phyloP scores from a whole-genome alignment of 1,140 invertebrate genomes.

The Notospermus geniculatus region DNA sequence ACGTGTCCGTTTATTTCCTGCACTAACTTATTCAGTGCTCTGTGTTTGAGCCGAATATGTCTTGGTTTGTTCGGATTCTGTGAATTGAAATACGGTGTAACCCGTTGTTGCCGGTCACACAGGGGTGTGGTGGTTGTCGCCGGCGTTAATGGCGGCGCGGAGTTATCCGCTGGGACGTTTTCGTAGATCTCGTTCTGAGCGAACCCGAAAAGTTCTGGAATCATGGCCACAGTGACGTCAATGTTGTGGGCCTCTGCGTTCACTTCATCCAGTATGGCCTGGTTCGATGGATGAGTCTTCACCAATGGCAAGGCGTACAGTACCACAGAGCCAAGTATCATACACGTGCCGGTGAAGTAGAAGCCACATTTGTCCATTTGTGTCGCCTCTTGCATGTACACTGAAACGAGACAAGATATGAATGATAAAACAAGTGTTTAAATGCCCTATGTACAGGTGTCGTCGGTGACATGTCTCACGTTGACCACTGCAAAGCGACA shows the following conservation, averaged over 20 bases:
- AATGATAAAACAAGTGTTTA: no score
- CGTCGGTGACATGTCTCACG: no score
- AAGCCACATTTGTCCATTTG: neutral
- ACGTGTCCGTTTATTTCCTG: conserved; percentile 7
- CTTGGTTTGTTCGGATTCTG: neutral
- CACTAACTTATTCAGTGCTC: conserved; percentile 8
- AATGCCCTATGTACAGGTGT: no score
- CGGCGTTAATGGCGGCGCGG: neutral
- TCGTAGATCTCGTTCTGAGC: conserved; percentile 1
- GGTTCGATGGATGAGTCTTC: neutral
- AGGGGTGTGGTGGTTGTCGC: neutral
- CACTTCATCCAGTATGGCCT: neutral
- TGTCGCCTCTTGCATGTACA: neutral
- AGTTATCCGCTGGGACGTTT: neutral
- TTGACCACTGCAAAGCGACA: no score
- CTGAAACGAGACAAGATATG: neutral
- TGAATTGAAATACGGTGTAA: no score
- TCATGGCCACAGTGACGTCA: conserved; percentile 6
- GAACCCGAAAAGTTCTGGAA: conserved; percentile 6
- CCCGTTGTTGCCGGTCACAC: neutral
- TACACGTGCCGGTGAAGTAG: neutral
- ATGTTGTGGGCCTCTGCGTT: conserved; percentile 5
- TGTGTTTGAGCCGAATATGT: conserved; percentile 7
- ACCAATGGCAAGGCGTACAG: neutral
- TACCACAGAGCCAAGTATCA: neutral